Percentiles rank a stretch among this genome's conserved stretches.
phyloP scores from a whole-genome alignment of 2,113 vertebrate genomes.

The Mus spicilegus region DNA sequence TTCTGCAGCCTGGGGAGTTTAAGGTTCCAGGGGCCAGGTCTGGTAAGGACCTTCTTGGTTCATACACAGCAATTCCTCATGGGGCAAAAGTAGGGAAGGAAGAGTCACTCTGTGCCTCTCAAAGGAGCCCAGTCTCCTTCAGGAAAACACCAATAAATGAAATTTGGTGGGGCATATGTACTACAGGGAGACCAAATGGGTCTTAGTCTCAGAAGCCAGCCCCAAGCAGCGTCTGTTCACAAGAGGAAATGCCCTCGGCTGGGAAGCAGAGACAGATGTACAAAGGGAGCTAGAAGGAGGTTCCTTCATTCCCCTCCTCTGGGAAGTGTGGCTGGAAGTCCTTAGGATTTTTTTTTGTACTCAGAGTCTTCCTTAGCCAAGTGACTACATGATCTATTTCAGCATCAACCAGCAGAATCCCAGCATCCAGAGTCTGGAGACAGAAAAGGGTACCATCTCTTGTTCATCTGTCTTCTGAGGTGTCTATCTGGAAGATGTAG shows the following conservation, averaged over 20 bases:
- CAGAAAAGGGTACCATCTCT: not conserved
- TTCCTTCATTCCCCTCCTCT: rapidly evolving
- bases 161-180: too few relatives aligned
- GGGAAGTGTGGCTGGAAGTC: not conserved
- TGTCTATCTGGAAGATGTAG: not conserved
- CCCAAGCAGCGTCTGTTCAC: not conserved
- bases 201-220: not conserved
- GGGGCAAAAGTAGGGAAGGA: too few relatives aligned
- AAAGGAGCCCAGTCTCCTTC: not conserved
- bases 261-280: too few relatives aligned
- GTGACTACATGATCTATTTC: not conserved
- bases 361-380: not conserved
- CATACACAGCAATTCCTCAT: too few relatives aligned
- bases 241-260: not conserved
- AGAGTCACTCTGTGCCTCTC: not conserved
- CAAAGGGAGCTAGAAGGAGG: not conserved
- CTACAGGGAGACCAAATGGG: not conserved
- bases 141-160: not conserved
- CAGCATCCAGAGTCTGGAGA: not conserved
- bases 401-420: not conserved
- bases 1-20: not conserved
- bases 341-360: not conserved
- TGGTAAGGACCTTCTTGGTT: not conserved
- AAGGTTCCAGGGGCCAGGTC: not conserved
- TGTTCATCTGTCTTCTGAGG: not conserved